Percentiles rank a stretch among this genome's conserved stretches.
phyloP scores from a whole-genome alignment of 2,113 vertebrate genomes.

The Pampusana beccarii region DNA sequence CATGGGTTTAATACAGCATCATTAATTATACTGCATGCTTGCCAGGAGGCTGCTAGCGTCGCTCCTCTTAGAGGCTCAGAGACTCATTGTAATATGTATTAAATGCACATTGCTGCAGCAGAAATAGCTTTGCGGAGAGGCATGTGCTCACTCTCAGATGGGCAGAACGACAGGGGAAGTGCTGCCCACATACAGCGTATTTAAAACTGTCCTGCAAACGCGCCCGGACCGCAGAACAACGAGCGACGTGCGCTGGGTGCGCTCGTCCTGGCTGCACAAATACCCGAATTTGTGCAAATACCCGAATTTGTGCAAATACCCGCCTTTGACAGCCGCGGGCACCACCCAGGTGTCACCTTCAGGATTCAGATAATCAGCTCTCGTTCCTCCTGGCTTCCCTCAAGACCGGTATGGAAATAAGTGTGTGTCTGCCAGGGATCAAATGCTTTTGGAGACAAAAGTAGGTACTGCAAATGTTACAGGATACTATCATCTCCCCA shows the following conservation, averaged over 20 bases:
- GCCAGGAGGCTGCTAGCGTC: conserved; percentile 19
- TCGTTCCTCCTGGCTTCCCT: conserved; percentile 77
- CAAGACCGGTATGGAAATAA: conserved; percentile 84
- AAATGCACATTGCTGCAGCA: conserved; percentile 48
- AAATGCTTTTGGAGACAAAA: conserved; percentile 87
- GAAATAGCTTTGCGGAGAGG: conserved; percentile 33
- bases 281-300: conserved; percentile 73
- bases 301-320: conserved; percentile 69
- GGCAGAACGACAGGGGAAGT: background rate
- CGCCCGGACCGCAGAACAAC: conserved; percentile 43
- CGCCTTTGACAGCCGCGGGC: conserved; percentile 75
- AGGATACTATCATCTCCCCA: conserved; percentile 82
- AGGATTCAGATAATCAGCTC: conserved; percentile 81
- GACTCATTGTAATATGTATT: conserved; percentile 49
- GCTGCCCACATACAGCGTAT: background rate
- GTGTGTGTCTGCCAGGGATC: conserved; percentile 84
- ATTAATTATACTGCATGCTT: conserved; percentile 55
- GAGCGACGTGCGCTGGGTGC: conserved; percentile 14
- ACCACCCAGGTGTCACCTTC: conserved; percentile 83
- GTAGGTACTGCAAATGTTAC: conserved; percentile 80
- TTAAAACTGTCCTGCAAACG: background rate
- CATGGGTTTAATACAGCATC: conserved; percentile 67
- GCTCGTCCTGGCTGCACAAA: conserved; percentile 47
- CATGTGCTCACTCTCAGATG: background rate
- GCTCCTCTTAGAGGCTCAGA: conserved; percentile 19